These are phyloP conservation scores for Caenorhabditis inopinata DNA, from an alignment of 1,140 invertebrate species.

Conservation along the genomic window DNA sequence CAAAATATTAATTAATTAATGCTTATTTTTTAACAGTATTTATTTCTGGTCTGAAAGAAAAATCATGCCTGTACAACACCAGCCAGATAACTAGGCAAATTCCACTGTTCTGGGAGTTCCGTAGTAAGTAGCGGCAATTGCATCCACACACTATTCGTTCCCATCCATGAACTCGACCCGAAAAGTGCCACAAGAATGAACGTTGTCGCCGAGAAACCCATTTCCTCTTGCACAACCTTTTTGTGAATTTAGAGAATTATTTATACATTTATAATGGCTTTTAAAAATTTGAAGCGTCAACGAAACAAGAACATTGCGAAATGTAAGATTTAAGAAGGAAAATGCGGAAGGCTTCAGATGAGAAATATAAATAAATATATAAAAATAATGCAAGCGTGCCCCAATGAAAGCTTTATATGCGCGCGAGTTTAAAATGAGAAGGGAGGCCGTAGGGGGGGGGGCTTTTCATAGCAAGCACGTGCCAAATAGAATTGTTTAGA, in stretches of 20 bases:
- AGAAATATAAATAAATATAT: background rate
- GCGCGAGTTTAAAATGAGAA: background rate
- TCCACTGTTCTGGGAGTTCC: conserved; percentile 82
- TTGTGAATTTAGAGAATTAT: too few relatives aligned
- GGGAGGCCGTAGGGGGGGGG: background rate
- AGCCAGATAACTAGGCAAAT: conserved; percentile 76
- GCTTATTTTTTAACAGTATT: too few relatives aligned
- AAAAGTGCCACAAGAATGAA: conserved; percentile 75
- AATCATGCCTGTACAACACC: conserved; percentile 73
- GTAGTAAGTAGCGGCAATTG: conserved; percentile 78
- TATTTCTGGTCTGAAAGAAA: conserved; percentile 72
- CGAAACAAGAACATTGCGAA: background rate
- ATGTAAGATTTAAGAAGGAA: background rate
- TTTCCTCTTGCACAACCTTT: background rate
- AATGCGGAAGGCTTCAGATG: background rate
- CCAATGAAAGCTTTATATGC: background rate
- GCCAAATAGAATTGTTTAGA: too few relatives aligned
- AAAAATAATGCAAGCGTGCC: conserved; percentile 19
- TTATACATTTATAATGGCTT: too few relatives aligned
- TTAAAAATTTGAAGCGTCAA: too few relatives aligned
- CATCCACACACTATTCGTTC: conserved; percentile 84
- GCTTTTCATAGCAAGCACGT: too few relatives aligned
- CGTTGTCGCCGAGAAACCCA: background rate
- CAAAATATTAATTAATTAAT: too few relatives aligned
- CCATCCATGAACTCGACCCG: conserved; percentile 84